phyloP scores from a whole-genome alignment of 1,140 invertebrate species.

The Zaprionus ghesquierei region DNA sequence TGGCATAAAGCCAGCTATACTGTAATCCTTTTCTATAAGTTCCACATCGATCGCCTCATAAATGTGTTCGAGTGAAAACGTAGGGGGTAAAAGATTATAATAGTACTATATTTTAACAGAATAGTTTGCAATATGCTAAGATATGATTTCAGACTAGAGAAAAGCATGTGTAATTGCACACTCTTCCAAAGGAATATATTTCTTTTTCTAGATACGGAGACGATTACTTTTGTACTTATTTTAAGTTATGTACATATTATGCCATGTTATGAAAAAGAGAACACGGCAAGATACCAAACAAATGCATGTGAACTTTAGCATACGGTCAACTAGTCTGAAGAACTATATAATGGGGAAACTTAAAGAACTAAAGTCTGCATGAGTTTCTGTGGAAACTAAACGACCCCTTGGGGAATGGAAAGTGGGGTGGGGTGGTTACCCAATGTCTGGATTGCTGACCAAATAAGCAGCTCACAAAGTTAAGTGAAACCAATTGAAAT shows the following conservation, averaged over 20 bases:
- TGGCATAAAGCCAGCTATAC: no score
- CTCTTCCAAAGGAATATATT: no score
- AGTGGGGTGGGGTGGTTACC: background rate
- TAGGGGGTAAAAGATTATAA: no score
- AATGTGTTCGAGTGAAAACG: no score
- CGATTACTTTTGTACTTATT: background rate
- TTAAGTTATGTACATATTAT: background rate
- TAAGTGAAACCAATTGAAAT: constrained; percentile 82
- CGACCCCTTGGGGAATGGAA: background rate
- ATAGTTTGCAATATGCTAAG: no score
- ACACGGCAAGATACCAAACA: constrained; percentile 47
- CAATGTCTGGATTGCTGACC: background rate
- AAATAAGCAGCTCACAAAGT: constrained; percentile 50
- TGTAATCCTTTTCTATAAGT: no score
- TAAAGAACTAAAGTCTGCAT: background rate
- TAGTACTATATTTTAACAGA: no score
- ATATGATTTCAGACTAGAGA: no score
- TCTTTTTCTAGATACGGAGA: background rate
- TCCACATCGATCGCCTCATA: no score
- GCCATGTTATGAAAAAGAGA: background rate
- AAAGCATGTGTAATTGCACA: no score
- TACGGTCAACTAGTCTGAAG: constrained; percentile 16
- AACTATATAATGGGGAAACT: background rate
- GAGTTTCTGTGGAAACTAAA: background rate
- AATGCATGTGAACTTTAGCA: constrained; percentile 48